These are phyloP conservation scores for Heliothis peltigera DNA, from an alignment of 2,888 invertebrate genomes.

Conservation along the genomic window DNA sequence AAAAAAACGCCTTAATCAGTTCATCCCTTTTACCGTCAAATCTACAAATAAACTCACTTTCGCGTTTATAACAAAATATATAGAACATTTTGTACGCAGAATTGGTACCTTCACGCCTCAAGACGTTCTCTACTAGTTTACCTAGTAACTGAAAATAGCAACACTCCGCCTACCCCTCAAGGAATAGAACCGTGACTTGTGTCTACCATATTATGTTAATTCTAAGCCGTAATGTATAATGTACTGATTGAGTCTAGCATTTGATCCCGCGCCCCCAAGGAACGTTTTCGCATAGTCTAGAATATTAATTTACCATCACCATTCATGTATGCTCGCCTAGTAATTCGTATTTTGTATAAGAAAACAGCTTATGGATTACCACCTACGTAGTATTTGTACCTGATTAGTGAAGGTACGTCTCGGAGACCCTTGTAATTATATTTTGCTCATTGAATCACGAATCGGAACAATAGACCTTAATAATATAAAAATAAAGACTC, in stretches of 20 bases:
- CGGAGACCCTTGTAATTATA: neutral
- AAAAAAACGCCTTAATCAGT: too few species aligned
- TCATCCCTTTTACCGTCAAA: too few species aligned
- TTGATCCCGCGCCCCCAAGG: constrained; percentile 24
- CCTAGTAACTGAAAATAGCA: neutral
- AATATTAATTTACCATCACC: constrained; percentile 43
- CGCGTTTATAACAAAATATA: too few species aligned
- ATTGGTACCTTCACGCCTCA: too few species aligned
- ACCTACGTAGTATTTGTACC: neutral
- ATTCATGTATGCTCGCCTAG: constrained; percentile 7
- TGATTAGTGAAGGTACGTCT: neutral
- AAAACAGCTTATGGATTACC: constrained; percentile 23
- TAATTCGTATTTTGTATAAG: constrained; percentile 17
- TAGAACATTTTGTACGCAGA: too few species aligned
- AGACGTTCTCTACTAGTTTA: too few species aligned
- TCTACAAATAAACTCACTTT: too few species aligned
- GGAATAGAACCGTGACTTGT: neutral
- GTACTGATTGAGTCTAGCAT: constrained; percentile 30
- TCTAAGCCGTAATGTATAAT: constrained; percentile 16
- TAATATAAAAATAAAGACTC: too few species aligned
- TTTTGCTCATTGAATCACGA: neutral
- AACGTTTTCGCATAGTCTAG: constrained; percentile 15
- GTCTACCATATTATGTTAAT: constrained; percentile 19
- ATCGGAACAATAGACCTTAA: neutral
- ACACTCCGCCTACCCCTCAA: neutral